phyloP scores from a whole-genome alignment of 2,888 invertebrate species.

The Sepiola atlantica region DNA sequence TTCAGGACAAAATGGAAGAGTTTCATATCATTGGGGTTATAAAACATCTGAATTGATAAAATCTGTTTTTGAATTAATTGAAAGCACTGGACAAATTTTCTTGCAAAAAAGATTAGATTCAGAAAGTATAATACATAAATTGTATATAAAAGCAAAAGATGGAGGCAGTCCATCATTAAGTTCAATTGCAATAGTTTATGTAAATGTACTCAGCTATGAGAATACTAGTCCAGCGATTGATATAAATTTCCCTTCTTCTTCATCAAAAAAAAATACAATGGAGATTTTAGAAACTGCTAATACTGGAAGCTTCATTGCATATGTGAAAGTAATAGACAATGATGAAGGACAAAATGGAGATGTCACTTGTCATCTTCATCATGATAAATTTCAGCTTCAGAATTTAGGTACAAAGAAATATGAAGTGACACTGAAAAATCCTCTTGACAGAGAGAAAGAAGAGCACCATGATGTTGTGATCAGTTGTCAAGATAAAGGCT shows the following conservation, averaged over 20 bases:
- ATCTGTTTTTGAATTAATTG: too few species aligned
- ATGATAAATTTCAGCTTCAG: constrained; percentile 9
- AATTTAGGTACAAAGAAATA: constrained; percentile 1
- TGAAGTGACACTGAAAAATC: not conserved
- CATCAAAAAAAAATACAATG: not conserved
- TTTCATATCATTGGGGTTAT: too few species aligned
- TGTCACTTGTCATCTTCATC: not conserved
- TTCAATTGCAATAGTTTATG: not conserved
- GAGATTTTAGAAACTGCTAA: not conserved
- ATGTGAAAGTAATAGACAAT: not conserved
- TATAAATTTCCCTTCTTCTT: not conserved
- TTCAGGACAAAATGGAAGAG: too few species aligned
- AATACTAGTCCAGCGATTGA: not conserved
- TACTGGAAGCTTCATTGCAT: not conserved
- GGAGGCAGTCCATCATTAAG: too few species aligned
- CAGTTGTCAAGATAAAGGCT: constrained; percentile 18
- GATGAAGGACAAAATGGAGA: too few species aligned
- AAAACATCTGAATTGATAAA: too few species aligned
- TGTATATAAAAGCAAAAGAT: too few species aligned
- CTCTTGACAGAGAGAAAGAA: not conserved
- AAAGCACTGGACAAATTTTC: too few species aligned
- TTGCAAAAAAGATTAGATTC: too few species aligned
- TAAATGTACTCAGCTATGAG: not conserved
- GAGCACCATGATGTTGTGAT: not conserved
- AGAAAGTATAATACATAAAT: too few species aligned